A percentile compares a stretch with the other conserved stretches of the same genome.
Conservation (phyloP, 2,113 vertebrate genomes). For the Taxidea taxus region DNA sequence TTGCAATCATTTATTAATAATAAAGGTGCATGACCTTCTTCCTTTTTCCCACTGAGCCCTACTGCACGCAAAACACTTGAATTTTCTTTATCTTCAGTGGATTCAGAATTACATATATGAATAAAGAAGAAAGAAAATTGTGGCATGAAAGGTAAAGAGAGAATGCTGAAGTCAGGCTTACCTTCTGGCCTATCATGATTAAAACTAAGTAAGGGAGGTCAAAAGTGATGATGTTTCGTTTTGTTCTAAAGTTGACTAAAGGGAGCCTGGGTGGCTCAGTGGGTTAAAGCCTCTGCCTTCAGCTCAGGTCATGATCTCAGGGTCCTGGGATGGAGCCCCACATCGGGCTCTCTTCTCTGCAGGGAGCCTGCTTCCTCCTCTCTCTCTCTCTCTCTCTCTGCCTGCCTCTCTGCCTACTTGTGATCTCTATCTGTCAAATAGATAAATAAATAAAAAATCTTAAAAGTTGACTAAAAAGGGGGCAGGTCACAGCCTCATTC, state of each 20-base stretch:
- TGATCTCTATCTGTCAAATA: too few species aligned
- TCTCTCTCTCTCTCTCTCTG: too few species aligned
- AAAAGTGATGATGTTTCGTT: not conserved
- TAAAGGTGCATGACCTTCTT: not conserved
- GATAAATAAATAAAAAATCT: too few species aligned
- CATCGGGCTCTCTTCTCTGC: too few species aligned
- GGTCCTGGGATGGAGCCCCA: too few species aligned
- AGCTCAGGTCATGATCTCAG: too few species aligned
- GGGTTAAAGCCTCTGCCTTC: too few species aligned
- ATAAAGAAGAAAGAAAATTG: not conserved
- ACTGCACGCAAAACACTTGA: not conserved
- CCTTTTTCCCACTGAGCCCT: not conserved
- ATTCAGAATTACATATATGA: not conserved
- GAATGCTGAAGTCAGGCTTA: not conserved
- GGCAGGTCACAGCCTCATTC: not conserved
- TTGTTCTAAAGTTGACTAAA: not conserved
- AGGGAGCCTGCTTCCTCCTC: too few species aligned
- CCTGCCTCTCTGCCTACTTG: too few species aligned
- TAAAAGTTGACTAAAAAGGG: not conserved
- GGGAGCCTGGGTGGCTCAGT: too few species aligned
- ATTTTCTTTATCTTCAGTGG: not conserved
- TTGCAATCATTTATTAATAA: not conserved
- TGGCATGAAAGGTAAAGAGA: not conserved
- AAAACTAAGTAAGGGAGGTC: not conserved
- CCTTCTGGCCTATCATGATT: not conserved